A percentile compares a stretch with the other conserved stretches of the same genome.
Conservation (phyloP, 1,140 invertebrate species). For the Pteromalus puparum region DNA sequence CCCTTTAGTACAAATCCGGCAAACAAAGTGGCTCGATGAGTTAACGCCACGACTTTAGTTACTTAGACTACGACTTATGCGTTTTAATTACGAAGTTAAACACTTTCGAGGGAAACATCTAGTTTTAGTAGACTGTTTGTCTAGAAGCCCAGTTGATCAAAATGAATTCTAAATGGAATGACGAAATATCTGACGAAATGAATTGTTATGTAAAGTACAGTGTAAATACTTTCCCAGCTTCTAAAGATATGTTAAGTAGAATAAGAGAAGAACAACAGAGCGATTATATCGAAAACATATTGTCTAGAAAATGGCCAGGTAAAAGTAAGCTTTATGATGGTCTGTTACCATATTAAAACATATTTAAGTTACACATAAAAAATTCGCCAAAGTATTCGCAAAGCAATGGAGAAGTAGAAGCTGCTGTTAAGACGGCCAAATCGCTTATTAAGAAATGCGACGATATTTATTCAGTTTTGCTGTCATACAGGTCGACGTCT, state of each 20-base stretch:
- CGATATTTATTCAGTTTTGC: constrained; percentile 41
- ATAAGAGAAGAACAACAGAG: constrained; percentile 47
- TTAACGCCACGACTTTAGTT: constrained; percentile 65
- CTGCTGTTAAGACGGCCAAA: constrained; percentile 59
- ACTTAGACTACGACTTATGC: constrained; percentile 63
- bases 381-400: constrained; percentile 59
- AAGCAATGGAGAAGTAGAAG: constrained; percentile 63
- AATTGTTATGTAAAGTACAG: constrained; percentile 27
- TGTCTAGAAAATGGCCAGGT: constrained; percentile 41
- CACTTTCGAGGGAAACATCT: constrained; percentile 63
- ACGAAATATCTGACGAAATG: neutral
- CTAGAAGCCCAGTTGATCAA: constrained; percentile 43
- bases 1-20: constrained; percentile 55
- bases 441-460: constrained; percentile 58
- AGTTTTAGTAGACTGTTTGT: constrained; percentile 62
- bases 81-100: constrained; percentile 62
- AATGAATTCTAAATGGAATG: neutral
- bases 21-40: constrained; percentile 58
- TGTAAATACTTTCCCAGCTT: constrained; percentile 10
- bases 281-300: constrained; percentile 52
- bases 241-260: constrained; percentile 16
- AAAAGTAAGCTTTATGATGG: constrained; percentile 35
- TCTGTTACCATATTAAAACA: constrained; percentile 53
- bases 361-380: constrained; percentile 58
- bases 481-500: constrained; percentile 30